These are phyloP conservation scores for Apoderus coryli DNA, from an alignment of 2,888 invertebrate species.

Conservation along the genomic window DNA sequence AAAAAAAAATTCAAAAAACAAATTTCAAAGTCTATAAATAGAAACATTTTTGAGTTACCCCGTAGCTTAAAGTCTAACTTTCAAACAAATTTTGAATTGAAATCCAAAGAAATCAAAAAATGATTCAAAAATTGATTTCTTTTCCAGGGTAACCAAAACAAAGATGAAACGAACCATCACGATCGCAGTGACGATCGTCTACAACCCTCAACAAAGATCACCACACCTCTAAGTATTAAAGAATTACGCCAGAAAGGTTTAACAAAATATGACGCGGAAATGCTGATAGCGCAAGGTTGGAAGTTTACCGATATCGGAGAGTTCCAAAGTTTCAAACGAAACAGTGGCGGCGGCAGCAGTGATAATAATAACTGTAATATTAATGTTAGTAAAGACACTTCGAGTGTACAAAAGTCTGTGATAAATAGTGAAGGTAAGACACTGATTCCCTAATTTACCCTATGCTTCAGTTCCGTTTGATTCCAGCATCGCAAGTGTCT, in stretches of 20 bases:
- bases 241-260: conserved; percentile 73
- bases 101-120: too few relatives aligned
- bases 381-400: conserved; percentile 6
- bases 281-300: conserved; percentile 70
- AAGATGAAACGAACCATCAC: too few relatives aligned
- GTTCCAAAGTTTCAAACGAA: conserved; percentile 20
- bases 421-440: conserved; percentile 20
- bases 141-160: conserved; percentile 6
- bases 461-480: too few relatives aligned
- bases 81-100: too few relatives aligned
- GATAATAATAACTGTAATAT: conserved; percentile 13
- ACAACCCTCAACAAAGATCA: conserved; percentile 31
- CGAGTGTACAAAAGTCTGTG: conserved; percentile 19
- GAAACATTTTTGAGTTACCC: too few relatives aligned
- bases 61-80: too few relatives aligned
- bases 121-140: too few relatives aligned
- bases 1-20: too few relatives aligned
- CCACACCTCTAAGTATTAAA: conserved; percentile 66
- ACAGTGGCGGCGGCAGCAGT: conserved; percentile 13
- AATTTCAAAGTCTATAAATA: too few relatives aligned
- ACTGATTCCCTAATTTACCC: too few relatives aligned
- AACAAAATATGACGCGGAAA: conserved; percentile 78
- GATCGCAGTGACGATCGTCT: conserved; percentile 11
- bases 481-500: conserved; percentile 15
- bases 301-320: conserved; percentile 52